phyloP scores from a whole-genome alignment of 2,797 vertebrate species.

The Philypnodon macrostomus region DNA sequence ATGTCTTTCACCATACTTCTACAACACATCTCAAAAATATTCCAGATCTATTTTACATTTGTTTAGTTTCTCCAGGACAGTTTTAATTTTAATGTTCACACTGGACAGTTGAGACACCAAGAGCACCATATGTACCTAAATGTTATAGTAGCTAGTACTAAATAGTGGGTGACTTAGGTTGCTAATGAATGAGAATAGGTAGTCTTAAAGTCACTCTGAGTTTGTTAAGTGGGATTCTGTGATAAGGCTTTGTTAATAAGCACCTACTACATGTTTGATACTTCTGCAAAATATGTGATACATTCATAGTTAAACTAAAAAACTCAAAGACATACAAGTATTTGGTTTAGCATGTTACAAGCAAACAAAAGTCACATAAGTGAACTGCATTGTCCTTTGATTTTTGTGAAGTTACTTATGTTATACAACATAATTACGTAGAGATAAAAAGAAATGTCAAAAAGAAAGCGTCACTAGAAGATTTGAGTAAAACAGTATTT shows the following conservation, averaged over 20 bases:
- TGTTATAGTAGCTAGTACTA: too few relatives aligned
- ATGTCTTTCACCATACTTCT: conserved; percentile 34
- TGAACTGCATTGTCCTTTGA: conserved; percentile 41
- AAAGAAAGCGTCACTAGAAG: conserved; percentile 25
- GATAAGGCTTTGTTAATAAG: conserved; percentile 65
- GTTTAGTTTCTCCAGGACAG: conserved; percentile 37
- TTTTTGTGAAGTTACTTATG: conserved; percentile 53
- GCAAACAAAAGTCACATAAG: conserved; percentile 55
- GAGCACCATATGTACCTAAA: conserved; percentile 54
- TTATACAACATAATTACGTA: conserved; percentile 48
- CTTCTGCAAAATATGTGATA: conserved; percentile 52
- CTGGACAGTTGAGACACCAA: conserved; percentile 40
- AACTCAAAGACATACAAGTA: conserved; percentile 57
- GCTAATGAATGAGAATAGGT: conserved; percentile 29
- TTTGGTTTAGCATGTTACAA: conserved; percentile 75
- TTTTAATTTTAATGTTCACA: conserved; percentile 48
- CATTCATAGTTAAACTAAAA: conserved; percentile 66
- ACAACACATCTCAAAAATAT: conserved; percentile 35
- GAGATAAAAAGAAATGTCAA: conserved; percentile 32
- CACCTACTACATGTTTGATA: conserved; percentile 60
- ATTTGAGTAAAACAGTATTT: conserved; percentile 38
- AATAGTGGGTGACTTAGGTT: conserved; percentile 12
- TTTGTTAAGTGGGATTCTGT: conserved; percentile 34
- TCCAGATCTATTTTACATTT: conserved; percentile 27
- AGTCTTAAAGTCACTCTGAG: conserved; percentile 47